Conservation (phyloP, 1,140 invertebrate species). For the Drosophila eugracilis region DNA sequence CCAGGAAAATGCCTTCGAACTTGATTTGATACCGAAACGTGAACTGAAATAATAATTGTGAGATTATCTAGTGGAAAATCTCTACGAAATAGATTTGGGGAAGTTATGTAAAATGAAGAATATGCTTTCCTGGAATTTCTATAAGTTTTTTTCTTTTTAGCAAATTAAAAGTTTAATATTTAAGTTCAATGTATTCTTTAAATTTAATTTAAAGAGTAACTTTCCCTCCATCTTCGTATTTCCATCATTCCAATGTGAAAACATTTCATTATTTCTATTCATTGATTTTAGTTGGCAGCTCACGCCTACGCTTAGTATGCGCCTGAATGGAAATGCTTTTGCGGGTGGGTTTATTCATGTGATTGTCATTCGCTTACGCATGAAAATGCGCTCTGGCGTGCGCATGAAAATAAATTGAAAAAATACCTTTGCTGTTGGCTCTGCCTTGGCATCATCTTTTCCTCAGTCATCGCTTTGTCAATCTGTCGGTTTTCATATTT, state of each 20-base stretch:
- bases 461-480: conserved; percentile 43
- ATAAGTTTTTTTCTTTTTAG: not conserved
- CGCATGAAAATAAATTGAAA: conserved; percentile 72
- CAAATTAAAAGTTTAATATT: not conserved
- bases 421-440: conserved; percentile 60
- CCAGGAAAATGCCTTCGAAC: conserved; percentile 24
- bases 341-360: conserved; percentile 58
- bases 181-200: too few relatives aligned
- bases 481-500: conserved; percentile 65
- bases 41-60: conserved; percentile 27
- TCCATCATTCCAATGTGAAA: not conserved
- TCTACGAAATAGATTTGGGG: not conserved
- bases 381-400: conserved; percentile 53
- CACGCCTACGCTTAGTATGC: conserved; percentile 33
- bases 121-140: not conserved
- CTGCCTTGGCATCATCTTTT: conserved; percentile 7
- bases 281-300: conserved; percentile 46
- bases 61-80: conserved; percentile 21
- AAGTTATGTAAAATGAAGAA: not conserved
- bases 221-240: too few relatives aligned
- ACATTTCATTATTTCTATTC: conserved; percentile 45
- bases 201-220: conserved; percentile 5
- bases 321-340: conserved; percentile 45
- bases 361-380: conserved; percentile 63
- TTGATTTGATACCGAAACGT: conserved; percentile 10